These are phyloP conservation scores for Brachynemurus nebulosus DNA, from an alignment of 2,888 invertebrate genomes.

Conservation along the genomic window DNA sequence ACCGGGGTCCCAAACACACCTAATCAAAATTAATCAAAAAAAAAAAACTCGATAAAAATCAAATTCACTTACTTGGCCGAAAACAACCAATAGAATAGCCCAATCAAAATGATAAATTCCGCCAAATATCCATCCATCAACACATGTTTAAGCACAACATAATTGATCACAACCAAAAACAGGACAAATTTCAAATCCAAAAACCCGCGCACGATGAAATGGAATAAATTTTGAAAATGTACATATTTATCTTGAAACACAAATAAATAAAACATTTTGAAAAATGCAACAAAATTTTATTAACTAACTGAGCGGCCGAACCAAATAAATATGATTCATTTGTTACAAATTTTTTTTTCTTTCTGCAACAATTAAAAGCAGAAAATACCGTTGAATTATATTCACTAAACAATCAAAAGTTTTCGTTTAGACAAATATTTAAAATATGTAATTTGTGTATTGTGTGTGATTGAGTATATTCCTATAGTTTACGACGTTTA, in stretches of 20 bases:
- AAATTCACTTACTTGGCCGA: constrained; percentile 16
- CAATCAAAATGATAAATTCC: constrained; percentile 13
- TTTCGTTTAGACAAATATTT: too few species aligned
- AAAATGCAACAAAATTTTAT: too few species aligned
- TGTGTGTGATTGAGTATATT: too few species aligned
- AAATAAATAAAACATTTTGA: constrained; percentile 2
- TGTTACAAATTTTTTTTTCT: not conserved
- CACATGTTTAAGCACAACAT: constrained; percentile 4
- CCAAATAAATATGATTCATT: constrained; percentile 1
- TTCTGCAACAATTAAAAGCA: too few species aligned
- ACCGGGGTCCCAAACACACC: too few species aligned
- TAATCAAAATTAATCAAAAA: not conserved
- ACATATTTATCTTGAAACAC: constrained; percentile 4
- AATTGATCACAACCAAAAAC: not conserved
- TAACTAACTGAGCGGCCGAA: too few species aligned
- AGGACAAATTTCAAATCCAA: constrained; percentile 3
- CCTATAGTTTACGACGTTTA: too few species aligned
- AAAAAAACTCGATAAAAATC: not conserved
- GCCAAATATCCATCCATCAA: constrained; percentile 7
- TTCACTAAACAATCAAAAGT: too few species aligned
- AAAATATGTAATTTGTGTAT: too few species aligned
- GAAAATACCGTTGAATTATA: too few species aligned
- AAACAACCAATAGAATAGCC: constrained; percentile 26
- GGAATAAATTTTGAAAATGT: constrained; percentile 5
- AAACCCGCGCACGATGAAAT: not conserved